These are phyloP conservation scores for Corythaixoides concolor DNA, from an alignment of 2,113 vertebrate genomes.

Conservation along the genomic window DNA sequence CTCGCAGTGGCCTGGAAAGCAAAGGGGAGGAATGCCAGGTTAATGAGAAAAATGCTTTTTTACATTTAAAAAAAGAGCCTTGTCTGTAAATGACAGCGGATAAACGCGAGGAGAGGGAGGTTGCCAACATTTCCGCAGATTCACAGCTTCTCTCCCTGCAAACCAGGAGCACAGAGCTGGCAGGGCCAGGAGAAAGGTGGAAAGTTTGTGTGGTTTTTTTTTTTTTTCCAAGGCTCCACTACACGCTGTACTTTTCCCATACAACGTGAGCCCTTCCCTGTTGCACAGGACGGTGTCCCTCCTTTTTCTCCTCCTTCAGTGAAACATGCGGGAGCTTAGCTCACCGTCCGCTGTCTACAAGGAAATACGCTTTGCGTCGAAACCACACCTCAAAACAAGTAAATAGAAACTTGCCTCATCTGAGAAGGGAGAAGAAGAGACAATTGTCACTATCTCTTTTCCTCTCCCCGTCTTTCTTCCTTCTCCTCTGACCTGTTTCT, in stretches of 20 bases:
- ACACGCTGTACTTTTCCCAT: background rate
- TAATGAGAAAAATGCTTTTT: background rate
- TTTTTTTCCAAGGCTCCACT: background rate
- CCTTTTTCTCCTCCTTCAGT: background rate
- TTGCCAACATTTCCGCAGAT: background rate
- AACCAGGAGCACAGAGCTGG: background rate
- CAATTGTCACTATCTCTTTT: background rate
- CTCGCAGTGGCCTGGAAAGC: background rate
- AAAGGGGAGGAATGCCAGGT: background rate
- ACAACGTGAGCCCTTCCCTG: background rate
- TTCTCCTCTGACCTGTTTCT: background rate
- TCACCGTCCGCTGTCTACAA: background rate
- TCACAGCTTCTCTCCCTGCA: background rate
- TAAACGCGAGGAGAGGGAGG: background rate
- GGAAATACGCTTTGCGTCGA: background rate
- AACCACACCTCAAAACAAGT: constrained; percentile 27
- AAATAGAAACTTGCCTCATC: constrained; percentile 38
- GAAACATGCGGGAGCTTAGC: background rate
- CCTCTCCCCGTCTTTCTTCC: background rate
- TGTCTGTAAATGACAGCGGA: background rate
- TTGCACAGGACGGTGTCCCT: background rate
- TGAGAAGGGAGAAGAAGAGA: too few species aligned
- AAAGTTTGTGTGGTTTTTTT: background rate
- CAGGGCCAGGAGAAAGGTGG: background rate
- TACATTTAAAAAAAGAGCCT: background rate